phyloP scores from a whole-genome alignment of 2,113 vertebrate species.

The Nothoprocta pentlandii region DNA sequence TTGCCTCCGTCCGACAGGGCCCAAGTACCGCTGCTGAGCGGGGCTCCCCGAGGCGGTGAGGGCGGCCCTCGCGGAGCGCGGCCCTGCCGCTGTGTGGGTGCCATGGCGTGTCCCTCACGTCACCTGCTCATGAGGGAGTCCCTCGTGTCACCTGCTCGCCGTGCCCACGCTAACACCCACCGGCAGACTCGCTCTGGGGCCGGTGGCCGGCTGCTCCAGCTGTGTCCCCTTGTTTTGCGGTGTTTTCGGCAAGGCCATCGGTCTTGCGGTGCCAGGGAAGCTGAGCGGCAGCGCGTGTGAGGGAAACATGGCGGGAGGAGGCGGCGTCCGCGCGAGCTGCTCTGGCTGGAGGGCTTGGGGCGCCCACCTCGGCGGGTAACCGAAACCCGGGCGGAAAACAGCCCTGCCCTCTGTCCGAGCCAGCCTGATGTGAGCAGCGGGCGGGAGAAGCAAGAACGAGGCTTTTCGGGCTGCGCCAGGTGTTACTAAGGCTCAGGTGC shows the following conservation, averaged over 20 bases:
- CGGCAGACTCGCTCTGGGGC: rapidly evolving
- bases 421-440: not conserved
- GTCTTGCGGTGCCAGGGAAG: not conserved
- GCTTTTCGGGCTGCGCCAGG: not conserved
- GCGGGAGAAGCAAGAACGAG: not conserved
- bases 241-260: not conserved
- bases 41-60: no score
- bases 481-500: no score
- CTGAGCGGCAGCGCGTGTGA: no score
- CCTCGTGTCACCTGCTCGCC: not conserved
- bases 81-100: no score
- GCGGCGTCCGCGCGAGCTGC: not conserved
- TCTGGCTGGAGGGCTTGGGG: not conserved
- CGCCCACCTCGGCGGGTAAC: not conserved
- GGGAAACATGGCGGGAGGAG: not conserved
- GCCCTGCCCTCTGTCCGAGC: not conserved
- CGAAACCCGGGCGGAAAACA: not conserved
- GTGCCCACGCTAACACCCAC: rapidly evolving
- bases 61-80: no score
- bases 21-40: no score
- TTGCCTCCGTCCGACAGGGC: not conserved
- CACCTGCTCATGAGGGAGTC: not conserved
- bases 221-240: not conserved
- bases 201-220: rapidly evolving
- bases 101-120: not conserved